These are phyloP conservation scores for Collichthys lucidus DNA, from an alignment of 2,113 vertebrate genomes.

Conservation along the genomic window DNA sequence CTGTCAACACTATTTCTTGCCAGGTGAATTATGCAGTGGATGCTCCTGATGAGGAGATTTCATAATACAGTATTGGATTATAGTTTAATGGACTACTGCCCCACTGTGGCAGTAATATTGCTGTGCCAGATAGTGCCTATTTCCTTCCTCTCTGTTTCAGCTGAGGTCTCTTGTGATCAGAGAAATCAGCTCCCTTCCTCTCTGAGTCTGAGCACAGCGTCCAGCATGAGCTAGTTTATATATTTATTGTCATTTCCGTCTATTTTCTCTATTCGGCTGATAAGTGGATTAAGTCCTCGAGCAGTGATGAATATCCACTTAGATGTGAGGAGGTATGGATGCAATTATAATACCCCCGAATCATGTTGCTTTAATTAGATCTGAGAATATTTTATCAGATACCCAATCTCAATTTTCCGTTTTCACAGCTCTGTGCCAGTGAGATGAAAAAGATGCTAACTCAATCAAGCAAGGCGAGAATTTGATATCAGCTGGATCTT, in stretches of 20 bases:
- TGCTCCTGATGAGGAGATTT: constrained; percentile 19
- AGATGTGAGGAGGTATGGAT: constrained; percentile 28
- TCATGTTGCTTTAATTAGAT: constrained; percentile 70
- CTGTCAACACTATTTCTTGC: constrained; percentile 18
- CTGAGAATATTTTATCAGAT: constrained; percentile 60
- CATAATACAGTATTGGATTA: constrained; percentile 34
- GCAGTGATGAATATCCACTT: constrained; percentile 39
- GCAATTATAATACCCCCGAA: constrained; percentile 49
- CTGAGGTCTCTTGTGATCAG: constrained; percentile 47
- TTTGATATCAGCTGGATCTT: constrained; percentile 71
- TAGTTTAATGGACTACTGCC: constrained; percentile 71
- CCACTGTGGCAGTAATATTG: constrained; percentile 66
- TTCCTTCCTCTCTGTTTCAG: constrained; percentile 15
- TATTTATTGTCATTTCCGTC: constrained; percentile 4
- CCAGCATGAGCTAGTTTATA: not conserved
- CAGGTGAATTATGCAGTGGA: constrained; percentile 38
- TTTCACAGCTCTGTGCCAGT: constrained; percentile 25
- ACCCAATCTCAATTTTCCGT: constrained; percentile 58
- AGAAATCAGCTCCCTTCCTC: constrained; percentile 70
- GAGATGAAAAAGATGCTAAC: constrained; percentile 71
- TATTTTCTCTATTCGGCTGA: constrained; percentile 5
- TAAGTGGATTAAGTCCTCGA: constrained; percentile 40
- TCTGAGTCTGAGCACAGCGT: constrained; percentile 51
- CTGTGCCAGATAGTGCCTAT: constrained; percentile 19
- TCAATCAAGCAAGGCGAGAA: constrained; percentile 70